These are phyloP conservation scores for Mimas tiliae DNA, from an alignment of 2,888 invertebrate genomes.

Conservation along the genomic window DNA sequence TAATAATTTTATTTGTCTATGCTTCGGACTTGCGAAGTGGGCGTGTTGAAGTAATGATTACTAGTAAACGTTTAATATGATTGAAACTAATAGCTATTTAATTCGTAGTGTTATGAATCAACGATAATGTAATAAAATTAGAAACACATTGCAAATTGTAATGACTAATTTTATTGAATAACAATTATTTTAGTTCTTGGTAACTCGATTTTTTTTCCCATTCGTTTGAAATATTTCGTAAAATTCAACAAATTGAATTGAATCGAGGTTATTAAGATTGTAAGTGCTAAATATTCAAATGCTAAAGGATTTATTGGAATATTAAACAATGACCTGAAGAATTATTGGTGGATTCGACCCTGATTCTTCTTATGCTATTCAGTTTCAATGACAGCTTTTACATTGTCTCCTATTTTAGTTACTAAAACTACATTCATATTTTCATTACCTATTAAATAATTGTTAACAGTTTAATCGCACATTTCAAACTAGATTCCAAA, in stretches of 20 bases:
- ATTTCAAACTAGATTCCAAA: conserved; percentile 4
- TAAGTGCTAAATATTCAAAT: background rate
- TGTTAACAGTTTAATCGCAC: background rate
- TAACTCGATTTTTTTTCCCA: no score
- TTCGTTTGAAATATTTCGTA: no score
- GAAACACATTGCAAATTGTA: background rate
- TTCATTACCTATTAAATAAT: background rate
- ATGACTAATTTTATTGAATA: background rate
- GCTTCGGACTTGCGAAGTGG: conserved; percentile 12
- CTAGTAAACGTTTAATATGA: conserved; percentile 13
- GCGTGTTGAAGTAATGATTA: conserved; percentile 4
- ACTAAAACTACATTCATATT: background rate
- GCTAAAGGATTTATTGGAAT: background rate
- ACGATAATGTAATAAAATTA: background rate
- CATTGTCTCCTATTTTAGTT: background rate
- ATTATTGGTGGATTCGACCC: background rate
- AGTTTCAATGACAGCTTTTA: background rate
- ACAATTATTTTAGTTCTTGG: no score
- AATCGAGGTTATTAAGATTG: background rate
- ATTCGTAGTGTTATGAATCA: conserved; percentile 1
- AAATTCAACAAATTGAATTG: background rate
- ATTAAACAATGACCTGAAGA: background rate
- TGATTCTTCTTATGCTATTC: conserved; percentile 1
- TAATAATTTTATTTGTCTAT: conserved; percentile 11
- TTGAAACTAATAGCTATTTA: conserved; percentile 10